These are phyloP conservation scores for Probosciger aterrimus DNA, from an alignment of 2,113 vertebrate species.

Conservation along the genomic window DNA sequence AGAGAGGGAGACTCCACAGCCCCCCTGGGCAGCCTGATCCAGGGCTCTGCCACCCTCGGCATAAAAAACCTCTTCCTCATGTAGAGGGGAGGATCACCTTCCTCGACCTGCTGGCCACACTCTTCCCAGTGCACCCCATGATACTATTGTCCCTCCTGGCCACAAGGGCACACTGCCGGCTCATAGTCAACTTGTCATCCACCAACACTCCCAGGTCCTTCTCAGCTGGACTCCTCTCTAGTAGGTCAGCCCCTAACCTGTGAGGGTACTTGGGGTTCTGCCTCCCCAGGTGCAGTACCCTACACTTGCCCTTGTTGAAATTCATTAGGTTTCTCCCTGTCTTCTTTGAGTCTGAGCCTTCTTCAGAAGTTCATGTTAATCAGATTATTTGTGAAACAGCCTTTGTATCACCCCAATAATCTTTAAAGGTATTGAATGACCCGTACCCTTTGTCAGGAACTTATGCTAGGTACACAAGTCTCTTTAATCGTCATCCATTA, in stretches of 20 bases:
- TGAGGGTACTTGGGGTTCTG: background rate
- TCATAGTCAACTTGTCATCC: background rate
- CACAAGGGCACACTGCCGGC: background rate
- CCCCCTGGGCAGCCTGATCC: background rate
- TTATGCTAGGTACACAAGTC: background rate
- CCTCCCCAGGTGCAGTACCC: background rate
- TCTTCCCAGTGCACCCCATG: background rate
- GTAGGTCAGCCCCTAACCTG: background rate
- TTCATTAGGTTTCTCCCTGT: background rate
- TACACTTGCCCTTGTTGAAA: background rate
- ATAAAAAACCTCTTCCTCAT: background rate
- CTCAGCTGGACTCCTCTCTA: background rate
- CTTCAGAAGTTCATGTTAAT: constrained; percentile 46
- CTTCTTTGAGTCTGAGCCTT: constrained; percentile 40
- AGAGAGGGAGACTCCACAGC: background rate
- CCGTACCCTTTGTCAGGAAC: background rate
- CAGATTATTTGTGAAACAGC: constrained; percentile 51
- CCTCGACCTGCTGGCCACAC: background rate
- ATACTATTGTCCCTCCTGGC: background rate
- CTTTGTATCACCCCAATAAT: constrained; percentile 19
- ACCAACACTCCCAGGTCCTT: background rate
- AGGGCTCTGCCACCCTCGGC: background rate
- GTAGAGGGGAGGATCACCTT: background rate
- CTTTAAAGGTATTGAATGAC: constrained; percentile 16
- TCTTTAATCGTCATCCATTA: background rate